Evolutionary conservation across 2,797 vertebrate species (phyloP).

Genomic region (Pygocentrus nattereri): DNA sequence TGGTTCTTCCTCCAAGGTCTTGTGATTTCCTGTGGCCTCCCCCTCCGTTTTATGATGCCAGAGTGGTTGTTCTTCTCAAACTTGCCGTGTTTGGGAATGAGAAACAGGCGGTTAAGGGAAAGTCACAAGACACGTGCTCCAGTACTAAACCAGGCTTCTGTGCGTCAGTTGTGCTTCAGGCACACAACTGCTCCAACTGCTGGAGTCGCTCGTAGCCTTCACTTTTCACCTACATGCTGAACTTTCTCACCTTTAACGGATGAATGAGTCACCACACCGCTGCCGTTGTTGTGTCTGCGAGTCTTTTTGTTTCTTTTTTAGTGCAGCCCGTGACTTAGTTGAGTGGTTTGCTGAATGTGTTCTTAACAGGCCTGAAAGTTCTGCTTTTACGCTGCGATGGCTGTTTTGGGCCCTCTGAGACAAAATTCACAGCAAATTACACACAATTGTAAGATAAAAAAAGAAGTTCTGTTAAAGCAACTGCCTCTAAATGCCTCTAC

Average conservation of each 20-base stretch:
- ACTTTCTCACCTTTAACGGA: constrained; percentile 21
- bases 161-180: constrained; percentile 59
- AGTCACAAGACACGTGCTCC: constrained; percentile 73
- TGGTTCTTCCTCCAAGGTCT: constrained; percentile 40
- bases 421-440: background rate
- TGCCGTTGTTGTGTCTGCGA: background rate
- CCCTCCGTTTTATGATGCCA: constrained; percentile 36
- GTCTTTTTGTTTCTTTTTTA: background rate
- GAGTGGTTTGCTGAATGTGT: background rate
- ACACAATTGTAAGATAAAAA: background rate
- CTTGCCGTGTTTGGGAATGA: constrained; percentile 31
- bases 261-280: constrained; percentile 16
- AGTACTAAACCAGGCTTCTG: constrained; percentile 65
- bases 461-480: background rate
- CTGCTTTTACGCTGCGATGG: background rate
- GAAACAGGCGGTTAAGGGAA: constrained; percentile 53
- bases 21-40: constrained; percentile 57
- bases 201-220: constrained; percentile 60
- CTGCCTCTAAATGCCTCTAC: background rate
- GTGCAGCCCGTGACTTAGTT: background rate
- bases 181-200: constrained; percentile 43
- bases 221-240: constrained; percentile 32
- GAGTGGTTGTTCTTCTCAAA: constrained; percentile 16
- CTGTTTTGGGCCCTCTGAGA: background rate
- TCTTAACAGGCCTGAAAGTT: background rate